A percentile compares a stretch with the other conserved stretches of the same genome.
Conservation (phyloP, 2,797 vertebrate species). For the Cryptoblepharus egeriae region DNA sequence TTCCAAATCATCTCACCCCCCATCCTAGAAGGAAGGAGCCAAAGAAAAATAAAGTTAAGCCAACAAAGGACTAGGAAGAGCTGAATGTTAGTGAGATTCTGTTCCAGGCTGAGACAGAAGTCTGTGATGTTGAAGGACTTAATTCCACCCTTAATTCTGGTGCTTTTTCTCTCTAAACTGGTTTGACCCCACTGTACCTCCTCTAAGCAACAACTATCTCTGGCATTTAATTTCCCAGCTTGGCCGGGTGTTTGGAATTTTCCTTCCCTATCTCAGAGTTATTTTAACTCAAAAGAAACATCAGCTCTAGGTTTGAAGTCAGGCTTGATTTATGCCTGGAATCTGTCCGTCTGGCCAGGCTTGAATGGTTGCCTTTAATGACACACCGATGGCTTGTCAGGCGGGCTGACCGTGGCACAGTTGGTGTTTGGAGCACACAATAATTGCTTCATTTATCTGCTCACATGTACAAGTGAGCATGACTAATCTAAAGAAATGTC, state of each 20-base stretch:
- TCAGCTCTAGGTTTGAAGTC: constrained; percentile 30
- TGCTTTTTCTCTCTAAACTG: not conserved
- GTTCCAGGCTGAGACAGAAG: not conserved
- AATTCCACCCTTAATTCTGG: not conserved
- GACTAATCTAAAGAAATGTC: constrained; percentile 47
- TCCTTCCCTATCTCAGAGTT: constrained; percentile 31
- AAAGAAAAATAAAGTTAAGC: not conserved
- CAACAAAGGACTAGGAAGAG: not conserved
- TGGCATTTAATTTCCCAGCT: constrained; percentile 8
- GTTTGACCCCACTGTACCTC: not conserved
- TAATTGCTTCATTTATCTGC: constrained; percentile 51
- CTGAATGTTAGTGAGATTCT: not conserved
- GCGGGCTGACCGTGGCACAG: constrained; percentile 8
- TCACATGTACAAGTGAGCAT: constrained; percentile 41
- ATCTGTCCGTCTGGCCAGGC: constrained; percentile 16
- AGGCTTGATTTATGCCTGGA: constrained; percentile 51
- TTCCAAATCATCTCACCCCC: not conserved
- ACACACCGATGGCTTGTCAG: not conserved
- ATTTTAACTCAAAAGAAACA: constrained; percentile 41
- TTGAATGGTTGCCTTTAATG: constrained; percentile 44
- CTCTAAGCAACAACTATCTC: not conserved
- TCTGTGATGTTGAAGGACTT: not conserved
- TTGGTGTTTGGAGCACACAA: not conserved
- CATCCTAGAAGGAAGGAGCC: not conserved
- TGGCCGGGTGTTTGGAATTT: not conserved